phyloP scores from a whole-genome alignment of 2,113 vertebrate genomes.

The Mormyrus iriodes region DNA sequence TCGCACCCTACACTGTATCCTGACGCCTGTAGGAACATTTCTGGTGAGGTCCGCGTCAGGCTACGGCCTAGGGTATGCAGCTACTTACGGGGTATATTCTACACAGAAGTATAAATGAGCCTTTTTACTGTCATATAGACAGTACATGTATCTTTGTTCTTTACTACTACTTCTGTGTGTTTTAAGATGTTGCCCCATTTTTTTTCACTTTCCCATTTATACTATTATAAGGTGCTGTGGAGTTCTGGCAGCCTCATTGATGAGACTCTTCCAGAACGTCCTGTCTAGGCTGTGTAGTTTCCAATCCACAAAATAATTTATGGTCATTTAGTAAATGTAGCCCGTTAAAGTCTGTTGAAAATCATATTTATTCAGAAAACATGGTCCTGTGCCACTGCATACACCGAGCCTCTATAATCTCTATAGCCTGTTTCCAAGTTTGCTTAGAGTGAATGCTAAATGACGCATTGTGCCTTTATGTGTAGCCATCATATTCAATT shows the following conservation, averaged over 20 bases:
- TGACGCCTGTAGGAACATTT: background rate
- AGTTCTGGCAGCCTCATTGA: background rate
- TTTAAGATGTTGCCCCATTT: background rate
- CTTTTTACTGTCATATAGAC: background rate
- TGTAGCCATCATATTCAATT: no score
- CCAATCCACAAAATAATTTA: background rate
- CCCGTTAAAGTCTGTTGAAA: background rate
- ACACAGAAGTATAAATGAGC: background rate
- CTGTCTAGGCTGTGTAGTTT: background rate
- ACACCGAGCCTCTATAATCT: background rate
- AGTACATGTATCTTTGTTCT: background rate
- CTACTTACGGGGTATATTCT: background rate
- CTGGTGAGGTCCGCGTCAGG: no score
- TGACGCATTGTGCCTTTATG: no score
- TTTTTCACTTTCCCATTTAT: background rate
- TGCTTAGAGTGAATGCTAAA: background rate
- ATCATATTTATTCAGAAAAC: background rate
- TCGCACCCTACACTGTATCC: background rate
- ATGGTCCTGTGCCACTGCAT: background rate
- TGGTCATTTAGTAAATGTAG: background rate
- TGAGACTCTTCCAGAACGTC: background rate
- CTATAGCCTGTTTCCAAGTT: background rate
- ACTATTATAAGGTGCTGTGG: background rate
- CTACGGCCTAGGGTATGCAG: background rate
- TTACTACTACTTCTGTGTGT: background rate